Evolutionary conservation across 1,140 invertebrate genomes (phyloP), one percentile per base, ranked within the genome.

Genomic region (Lysiphlebus fabarum): DNA sequence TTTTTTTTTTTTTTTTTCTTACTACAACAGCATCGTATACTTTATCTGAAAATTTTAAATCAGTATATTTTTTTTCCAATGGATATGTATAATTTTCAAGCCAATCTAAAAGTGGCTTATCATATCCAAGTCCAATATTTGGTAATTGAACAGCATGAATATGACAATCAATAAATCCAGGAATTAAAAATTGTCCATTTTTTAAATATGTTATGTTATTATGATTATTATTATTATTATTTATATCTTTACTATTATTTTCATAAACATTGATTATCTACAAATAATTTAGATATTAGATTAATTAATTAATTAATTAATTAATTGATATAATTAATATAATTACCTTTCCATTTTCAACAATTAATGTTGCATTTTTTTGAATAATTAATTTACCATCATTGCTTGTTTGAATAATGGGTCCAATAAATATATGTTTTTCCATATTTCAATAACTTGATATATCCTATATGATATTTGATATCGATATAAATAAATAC

Each of bases 121-220:
- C 91, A 57, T 91, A 83, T 1, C 90, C 93, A 9, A 92, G 68
- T 7, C 93, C 93, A 61, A 86, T 76, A 74, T 94, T 94, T 2
- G 90, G 88, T 66, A 90, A 89, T 76, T 96, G 94, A 3, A 91
- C 87, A 0, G 91, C 91, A 82, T 96, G 94, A 47, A 91, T 89
- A 67, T 96, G 94, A 10, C 88, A 88, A 73, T 96, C 94, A 5
- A 95, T 82, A 60, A 96, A 87, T 5, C 94, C 94, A 5, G 93
- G 93, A 65, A 92, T 87, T 6, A 95, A 67, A 72, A 95, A 89
- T 77, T 94, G 84, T 54, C 79, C 76, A 8, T 75, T 53, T 43
- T 70, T 75, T 7, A 90, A 64, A 49, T 65, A 53, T 33, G 62
- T 74, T 11, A 74, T 65, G 57, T 75, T 69, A n/a, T 77, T 66